Evolutionary conservation across 1,140 invertebrate species (phyloP).

Genomic region (Drosophila carrolli): DNA sequence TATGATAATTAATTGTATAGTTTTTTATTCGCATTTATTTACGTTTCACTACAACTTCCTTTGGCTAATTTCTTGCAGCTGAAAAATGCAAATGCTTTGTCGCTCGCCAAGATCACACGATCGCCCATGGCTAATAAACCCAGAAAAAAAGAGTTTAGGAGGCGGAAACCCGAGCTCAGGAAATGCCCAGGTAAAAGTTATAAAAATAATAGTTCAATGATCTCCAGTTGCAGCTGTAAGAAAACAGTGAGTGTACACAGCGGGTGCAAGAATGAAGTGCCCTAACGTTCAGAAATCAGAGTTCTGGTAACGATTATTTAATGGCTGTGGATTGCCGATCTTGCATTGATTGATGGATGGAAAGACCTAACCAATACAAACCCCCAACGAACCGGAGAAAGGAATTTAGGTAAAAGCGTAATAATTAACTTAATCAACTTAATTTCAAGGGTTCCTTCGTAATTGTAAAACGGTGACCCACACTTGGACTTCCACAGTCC

Average conservation of each 20-base stretch:
- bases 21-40: conserved; percentile 7
- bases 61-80: conserved; percentile 32
- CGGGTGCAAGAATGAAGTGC: not conserved
- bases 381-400: too few relatives aligned
- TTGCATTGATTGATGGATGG: conserved; percentile 9
- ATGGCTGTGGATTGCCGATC: conserved; percentile 8
- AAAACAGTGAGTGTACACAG: not conserved
- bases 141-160: conserved; percentile 36
- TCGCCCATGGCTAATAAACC: conserved; percentile 22
- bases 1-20: not conserved
- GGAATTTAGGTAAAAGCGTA: too few relatives aligned
- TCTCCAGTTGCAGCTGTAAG: conserved; percentile 19
- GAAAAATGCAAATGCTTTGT: conserved; percentile 38
- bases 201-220: conserved; percentile 42
- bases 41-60: conserved; percentile 29
- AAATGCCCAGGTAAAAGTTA: conserved; percentile 44
- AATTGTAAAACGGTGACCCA: too few relatives aligned
- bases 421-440: too few relatives aligned
- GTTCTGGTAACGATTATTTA: conserved; percentile 23
- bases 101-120: conserved; percentile 29
- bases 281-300: not conserved
- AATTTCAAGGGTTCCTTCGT: too few relatives aligned
- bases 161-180: conserved; percentile 42
- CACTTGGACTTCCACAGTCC: too few relatives aligned
- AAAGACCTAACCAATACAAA: not conserved